A percentile compares a stretch with the other conserved stretches of the same genome.
phyloP scores from a whole-genome alignment of 2,113 vertebrate genomes.

The Megaceryle torquata region DNA sequence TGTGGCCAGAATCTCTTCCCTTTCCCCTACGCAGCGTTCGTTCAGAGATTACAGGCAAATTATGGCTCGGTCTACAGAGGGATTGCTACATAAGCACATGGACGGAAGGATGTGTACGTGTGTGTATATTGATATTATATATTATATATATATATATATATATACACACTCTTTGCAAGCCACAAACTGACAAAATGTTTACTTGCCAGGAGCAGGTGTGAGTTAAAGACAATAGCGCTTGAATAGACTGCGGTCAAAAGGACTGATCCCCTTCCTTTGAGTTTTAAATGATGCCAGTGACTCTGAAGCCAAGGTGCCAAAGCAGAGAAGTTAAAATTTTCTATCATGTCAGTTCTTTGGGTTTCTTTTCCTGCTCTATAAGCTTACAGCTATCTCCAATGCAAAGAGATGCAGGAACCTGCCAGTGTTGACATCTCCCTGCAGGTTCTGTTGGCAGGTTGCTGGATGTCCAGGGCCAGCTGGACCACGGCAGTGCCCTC shows the following conservation, averaged over 20 bases:
- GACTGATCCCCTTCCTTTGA: neutral
- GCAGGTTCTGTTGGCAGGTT: neutral
- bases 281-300: neutral
- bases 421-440: neutral
- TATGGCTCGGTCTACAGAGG: neutral
- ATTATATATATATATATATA: rapidly evolving
- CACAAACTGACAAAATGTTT: neutral
- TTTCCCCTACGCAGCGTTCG: neutral
- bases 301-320: neutral
- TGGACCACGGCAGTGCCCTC: neutral
- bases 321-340: neutral
- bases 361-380: neutral
- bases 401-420: neutral
- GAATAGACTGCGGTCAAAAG: neutral
- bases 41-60: neutral
- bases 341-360: neutral
- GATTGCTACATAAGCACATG: neutral
- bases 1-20: rapidly evolving
- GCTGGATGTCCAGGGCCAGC: neutral
- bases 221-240: neutral
- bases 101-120: too few relatives aligned
- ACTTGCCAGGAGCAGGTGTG: neutral
- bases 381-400: neutral
- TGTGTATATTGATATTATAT: neutral
- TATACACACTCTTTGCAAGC: too few relatives aligned